Conservation (phyloP, 2,113 vertebrate species). For the Neomonachus schauinslandi region DNA sequence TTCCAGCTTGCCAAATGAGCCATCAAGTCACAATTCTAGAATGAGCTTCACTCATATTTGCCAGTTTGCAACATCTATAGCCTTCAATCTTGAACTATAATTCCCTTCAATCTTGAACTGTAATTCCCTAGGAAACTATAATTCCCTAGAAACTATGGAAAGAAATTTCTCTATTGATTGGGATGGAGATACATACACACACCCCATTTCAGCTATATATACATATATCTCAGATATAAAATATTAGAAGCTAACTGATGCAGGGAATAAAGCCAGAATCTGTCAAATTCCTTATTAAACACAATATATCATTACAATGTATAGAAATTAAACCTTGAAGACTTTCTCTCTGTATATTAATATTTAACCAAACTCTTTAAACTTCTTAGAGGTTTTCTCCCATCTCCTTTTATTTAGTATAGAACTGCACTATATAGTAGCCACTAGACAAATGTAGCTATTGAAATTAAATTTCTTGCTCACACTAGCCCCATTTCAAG, state of each 20-base stretch:
- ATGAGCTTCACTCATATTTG: not conserved
- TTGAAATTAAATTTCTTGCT: not conserved
- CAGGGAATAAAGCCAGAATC: not conserved
- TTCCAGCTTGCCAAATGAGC: not conserved
- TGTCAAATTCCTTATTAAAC: not conserved
- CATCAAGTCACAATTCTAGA: not conserved
- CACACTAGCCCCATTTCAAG: not conserved
- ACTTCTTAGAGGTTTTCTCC: not conserved
- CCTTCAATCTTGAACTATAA: not conserved
- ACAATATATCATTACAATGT: not conserved
- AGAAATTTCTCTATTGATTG: not conserved
- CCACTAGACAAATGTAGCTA: not conserved
- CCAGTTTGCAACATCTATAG: not conserved
- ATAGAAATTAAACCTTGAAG: not conserved
- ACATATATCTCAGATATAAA: slow-evolving; percentile 10
- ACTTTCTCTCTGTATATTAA: not conserved
- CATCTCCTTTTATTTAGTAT: slow-evolving; percentile 37
- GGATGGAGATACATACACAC: not conserved
- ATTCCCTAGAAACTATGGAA: not conserved
- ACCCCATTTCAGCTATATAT: not conserved
- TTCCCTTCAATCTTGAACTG: not conserved
- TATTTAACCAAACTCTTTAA: not conserved
- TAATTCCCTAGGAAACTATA: not conserved
- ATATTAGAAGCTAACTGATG: not conserved
- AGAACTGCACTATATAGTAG: not conserved